A percentile compares a stretch with the other conserved stretches of the same genome.
These are phyloP conservation scores for Syrmaticus mikado DNA, from an alignment of 2,113 vertebrate genomes.

Conservation along the genomic window DNA sequence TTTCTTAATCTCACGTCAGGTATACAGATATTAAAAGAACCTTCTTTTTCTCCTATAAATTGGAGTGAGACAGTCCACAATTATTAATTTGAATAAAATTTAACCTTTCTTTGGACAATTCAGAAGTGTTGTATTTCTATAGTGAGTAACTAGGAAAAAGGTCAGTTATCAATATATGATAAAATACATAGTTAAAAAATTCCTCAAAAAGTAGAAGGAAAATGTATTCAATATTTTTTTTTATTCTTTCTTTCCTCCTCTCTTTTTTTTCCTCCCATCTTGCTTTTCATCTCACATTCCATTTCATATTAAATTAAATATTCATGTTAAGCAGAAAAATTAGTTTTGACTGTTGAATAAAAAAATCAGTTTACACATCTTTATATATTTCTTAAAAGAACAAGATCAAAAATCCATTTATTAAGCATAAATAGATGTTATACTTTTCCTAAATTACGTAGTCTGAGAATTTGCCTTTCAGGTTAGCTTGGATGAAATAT, in stretches of 20 bases:
- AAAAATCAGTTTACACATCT: background rate
- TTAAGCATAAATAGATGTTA: background rate
- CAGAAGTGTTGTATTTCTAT: background rate
- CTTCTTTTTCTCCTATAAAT: no score
- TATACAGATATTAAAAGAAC: no score
- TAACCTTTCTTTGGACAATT: background rate
- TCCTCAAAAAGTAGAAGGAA: background rate
- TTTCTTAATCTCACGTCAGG: no score
- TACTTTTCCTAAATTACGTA: background rate
- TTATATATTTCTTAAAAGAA: background rate
- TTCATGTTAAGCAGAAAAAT: background rate
- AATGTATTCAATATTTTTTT: background rate
- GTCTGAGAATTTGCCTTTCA: background rate
- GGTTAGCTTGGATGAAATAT: background rate
- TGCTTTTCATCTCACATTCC: background rate
- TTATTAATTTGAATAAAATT: background rate
- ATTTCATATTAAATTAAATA: background rate
- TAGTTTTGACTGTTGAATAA: background rate
- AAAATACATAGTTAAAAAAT: background rate
- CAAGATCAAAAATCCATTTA: background rate
- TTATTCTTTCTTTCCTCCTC: background rate
- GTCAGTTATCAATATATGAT: background rate
- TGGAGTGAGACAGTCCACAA: background rate
- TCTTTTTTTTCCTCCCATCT: background rate
- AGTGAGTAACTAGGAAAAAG: background rate